phyloP scores from a whole-genome alignment of 2,113 vertebrate genomes.

The Microcebus griseorufus region DNA sequence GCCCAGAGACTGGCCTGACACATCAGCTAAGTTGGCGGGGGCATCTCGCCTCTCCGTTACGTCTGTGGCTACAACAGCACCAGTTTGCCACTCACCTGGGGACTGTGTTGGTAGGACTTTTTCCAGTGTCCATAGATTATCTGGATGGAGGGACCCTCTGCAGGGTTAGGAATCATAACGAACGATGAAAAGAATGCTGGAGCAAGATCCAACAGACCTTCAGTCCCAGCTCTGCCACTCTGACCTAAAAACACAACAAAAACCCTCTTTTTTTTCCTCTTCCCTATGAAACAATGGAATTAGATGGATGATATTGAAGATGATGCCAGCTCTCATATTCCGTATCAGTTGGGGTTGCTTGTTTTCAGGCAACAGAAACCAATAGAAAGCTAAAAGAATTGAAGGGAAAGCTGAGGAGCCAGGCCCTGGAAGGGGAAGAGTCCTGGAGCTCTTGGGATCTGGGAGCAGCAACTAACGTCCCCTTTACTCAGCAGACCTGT shows the following conservation, averaged over 20 bases:
- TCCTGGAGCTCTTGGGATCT: neutral
- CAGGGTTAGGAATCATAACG: neutral
- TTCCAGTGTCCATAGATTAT: neutral
- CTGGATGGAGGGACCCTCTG: neutral
- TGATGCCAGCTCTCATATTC: neutral
- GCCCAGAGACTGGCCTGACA: neutral
- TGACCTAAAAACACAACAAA: neutral
- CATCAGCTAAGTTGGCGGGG: neutral
- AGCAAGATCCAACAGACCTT: neutral
- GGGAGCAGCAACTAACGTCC: neutral
- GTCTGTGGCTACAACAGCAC: neutral
- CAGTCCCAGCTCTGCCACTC: neutral
- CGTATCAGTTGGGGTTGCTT: neutral
- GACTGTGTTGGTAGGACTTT: neutral
- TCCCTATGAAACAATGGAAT: neutral
- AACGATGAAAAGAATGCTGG: neutral
- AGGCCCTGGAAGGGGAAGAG: neutral
- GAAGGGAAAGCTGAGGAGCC: neutral
- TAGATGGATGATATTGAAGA: neutral
- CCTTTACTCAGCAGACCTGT: neutral
- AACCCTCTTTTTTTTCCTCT: neutral
- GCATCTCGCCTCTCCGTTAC: neutral
- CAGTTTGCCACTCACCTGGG: neutral
- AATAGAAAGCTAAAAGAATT: neutral
- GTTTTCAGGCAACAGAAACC: neutral